Conservation (phyloP, 1,140 invertebrate species). For the Tetraneura akinire region DNA sequence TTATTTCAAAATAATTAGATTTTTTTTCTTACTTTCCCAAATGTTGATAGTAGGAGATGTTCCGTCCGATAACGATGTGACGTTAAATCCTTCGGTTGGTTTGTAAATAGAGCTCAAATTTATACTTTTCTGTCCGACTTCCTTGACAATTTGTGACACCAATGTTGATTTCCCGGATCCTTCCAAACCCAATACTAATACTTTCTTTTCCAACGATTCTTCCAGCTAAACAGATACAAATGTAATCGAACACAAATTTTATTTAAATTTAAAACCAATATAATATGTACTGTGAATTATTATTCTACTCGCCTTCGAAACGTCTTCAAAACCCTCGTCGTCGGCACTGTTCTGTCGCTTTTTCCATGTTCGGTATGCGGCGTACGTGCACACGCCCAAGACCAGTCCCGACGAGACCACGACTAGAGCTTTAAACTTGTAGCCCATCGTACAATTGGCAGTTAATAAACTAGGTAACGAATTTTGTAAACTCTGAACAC, state of each 20-base stretch:
- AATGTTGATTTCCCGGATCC: constrained; percentile 60
- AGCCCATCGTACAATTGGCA: constrained; percentile 35
- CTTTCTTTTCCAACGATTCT: constrained; percentile 59
- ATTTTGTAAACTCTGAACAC: not conserved
- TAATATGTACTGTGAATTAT: not conserved
- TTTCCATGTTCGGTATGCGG: constrained; percentile 60
- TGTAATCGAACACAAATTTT: not conserved
- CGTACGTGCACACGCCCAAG: constrained; percentile 59
- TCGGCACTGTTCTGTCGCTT: constrained; percentile 59
- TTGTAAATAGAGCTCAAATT: constrained; percentile 54
- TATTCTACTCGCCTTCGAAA: constrained; percentile 58
- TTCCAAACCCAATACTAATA: constrained; percentile 60
- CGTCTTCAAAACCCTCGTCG: constrained; percentile 61
- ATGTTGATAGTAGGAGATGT: constrained; percentile 48
- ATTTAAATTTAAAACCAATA: not conserved
- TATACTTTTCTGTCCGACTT: constrained; percentile 55
- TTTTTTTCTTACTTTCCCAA: constrained; percentile 46
- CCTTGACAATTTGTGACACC: constrained; percentile 57
- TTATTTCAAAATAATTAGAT: not conserved
- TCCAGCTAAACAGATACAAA: constrained; percentile 56
- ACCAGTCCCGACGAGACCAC: constrained; percentile 52
- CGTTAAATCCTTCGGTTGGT: constrained; percentile 59
- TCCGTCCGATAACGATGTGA: constrained; percentile 58
- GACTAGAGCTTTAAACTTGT: constrained; percentile 45
- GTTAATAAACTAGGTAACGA: not conserved